Base-by-base conservation (phyloP, 2,797 vertebrate genomes). In the Prionace glauca region DNA sequence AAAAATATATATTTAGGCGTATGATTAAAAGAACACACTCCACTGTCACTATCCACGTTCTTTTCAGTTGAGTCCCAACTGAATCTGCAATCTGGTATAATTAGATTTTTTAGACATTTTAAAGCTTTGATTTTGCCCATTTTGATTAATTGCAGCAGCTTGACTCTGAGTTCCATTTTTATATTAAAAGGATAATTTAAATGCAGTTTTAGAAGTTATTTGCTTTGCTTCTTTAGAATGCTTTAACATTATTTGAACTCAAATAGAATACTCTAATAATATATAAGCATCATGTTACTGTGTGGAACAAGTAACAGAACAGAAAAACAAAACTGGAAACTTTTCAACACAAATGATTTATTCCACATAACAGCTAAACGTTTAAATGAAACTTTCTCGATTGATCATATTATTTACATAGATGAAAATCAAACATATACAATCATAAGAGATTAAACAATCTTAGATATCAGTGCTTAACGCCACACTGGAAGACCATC, bases 261-360 rank as follows among this genome's bases (percentile, higher is more conserved):
- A 45, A 22, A 84, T 45, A 84, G 96, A 86, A 95, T 67, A 26
- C n/a, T n/a, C 36, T 62, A 60, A 87, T n/a, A 50, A 93, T 60
- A 65, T 62, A 97, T 96, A 96, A 96, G 97, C 96, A n/a, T 74
- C 26, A 74, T 77, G n/a, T 84, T 84, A 45, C 20, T 84, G 36
- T 29, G 45, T 24, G 1, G 41, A 20, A 16, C 8, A 22, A 45
- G 20, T 24, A 36, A 84, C 88, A 65, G 60, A 91, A 62, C 88
- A 65, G 56, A 91, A 65, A 60, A 91, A 65, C 29, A 91, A 90
- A 90, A 62, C 12, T n/a, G 29, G 88, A 91, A n/a, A 88, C 32
- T 12, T 87, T 56, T 62, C 56, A 90, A 62, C 50, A 56, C 16
- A 91, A 91, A 14, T n/a, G 65, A 91, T 91, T 91, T 91, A 91